A percentile compares a stretch with the other conserved stretches of the same genome.
These are phyloP conservation scores for Nomada lathburiana DNA, from an alignment of 2,888 invertebrate genomes.

Conservation along the genomic window DNA sequence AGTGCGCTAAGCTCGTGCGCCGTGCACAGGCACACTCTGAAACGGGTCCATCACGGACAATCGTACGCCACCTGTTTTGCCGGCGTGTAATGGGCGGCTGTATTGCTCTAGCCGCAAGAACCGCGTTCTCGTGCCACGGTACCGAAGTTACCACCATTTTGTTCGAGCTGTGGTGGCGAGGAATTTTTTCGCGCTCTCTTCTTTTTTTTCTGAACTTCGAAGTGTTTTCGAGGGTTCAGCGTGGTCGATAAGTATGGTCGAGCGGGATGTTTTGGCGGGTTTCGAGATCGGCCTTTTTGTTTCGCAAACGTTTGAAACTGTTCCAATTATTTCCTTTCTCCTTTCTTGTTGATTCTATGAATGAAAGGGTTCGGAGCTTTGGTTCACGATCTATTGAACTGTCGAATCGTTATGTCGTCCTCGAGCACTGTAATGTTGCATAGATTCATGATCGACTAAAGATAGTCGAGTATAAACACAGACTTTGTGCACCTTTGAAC, in stretches of 20 bases:
- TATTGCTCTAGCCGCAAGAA: constrained; percentile 29
- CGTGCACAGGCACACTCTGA: constrained; percentile 1
- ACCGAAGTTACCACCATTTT: neutral
- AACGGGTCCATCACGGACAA: constrained; percentile 44
- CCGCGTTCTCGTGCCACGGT: constrained; percentile 9
- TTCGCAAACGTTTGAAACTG: no score
- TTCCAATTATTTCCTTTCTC: no score
- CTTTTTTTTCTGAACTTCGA: no score
- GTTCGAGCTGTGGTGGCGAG: neutral
- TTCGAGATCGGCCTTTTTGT: no score
- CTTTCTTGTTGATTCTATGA: no score
- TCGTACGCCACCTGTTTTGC: constrained; percentile 52
- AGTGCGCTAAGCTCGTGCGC: neutral
- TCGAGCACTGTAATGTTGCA: neutral
- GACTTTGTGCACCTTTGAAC: neutral
- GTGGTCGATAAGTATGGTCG: no score
- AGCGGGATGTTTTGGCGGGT: no score
- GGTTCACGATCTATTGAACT: no score
- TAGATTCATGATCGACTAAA: neutral
- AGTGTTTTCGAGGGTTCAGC: no score
- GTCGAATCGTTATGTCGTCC: neutral
- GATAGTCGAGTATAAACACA: neutral
- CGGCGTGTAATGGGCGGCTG: constrained; percentile 32
- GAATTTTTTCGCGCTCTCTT: neutral
- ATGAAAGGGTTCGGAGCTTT: no score